Evolutionary conservation across 1,140 invertebrate species (phyloP).

Genomic region (Teleopsis dalmanni): DNA sequence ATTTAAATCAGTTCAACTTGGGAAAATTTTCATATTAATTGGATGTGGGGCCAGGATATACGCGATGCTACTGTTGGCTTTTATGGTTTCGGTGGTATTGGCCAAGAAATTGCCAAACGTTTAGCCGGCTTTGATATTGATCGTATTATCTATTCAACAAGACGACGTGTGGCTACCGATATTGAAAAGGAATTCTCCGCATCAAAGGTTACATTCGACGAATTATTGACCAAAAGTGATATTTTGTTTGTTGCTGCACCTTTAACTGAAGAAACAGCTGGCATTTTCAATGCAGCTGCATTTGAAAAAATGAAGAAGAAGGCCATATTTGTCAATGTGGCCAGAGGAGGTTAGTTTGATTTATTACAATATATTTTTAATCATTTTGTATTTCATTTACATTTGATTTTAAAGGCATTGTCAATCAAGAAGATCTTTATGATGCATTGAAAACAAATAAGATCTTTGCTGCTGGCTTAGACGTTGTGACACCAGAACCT

Average conservation of each 20-base stretch:
- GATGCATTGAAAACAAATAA: slow-evolving; percentile 63
- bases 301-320: slow-evolving; percentile 78
- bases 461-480: slow-evolving; percentile 84
- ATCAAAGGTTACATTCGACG: slow-evolving; percentile 61
- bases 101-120: slow-evolving; percentile 61
- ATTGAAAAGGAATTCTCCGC: slow-evolving; percentile 63
- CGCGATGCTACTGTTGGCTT: slow-evolving; percentile 77
- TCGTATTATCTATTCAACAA: slow-evolving; percentile 66
- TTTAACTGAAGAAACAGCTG: slow-evolving; percentile 65
- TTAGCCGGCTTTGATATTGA: slow-evolving; percentile 65
- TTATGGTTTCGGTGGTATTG: slow-evolving; percentile 80
- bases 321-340: slow-evolving; percentile 77
- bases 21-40: slow-evolving; percentile 76
- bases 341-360: slow-evolving; percentile 59
- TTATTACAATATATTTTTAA: slow-evolving; percentile 60
- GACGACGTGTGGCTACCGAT: slow-evolving; percentile 52
- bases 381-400: slow-evolving; percentile 58
- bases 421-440: slow-evolving; percentile 73
- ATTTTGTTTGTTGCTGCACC: slow-evolving; percentile 67
- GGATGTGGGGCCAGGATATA: slow-evolving; percentile 80
- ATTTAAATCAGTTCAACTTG: slow-evolving; percentile 58
- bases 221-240: slow-evolving; percentile 64
- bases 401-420: slow-evolving; percentile 53
- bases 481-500: slow-evolving; percentile 89
- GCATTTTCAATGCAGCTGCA: slow-evolving; percentile 65